phyloP scores from a whole-genome alignment of 2,113 vertebrate species.

The Motacilla tschutschensis region DNA sequence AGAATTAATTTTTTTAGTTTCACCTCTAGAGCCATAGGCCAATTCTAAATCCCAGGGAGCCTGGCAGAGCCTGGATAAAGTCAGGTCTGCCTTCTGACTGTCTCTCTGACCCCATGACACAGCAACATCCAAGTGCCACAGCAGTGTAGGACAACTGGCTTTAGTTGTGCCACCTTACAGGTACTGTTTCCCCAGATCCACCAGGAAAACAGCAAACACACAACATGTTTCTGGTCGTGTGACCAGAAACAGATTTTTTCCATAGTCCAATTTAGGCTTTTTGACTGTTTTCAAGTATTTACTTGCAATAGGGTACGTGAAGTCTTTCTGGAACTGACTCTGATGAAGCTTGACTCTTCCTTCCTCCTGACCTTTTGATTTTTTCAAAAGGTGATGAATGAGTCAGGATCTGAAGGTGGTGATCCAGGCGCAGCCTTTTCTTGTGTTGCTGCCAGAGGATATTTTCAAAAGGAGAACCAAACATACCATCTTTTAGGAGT shows the following conservation, averaged over 20 bases:
- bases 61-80: neutral
- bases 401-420: neutral
- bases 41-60: neutral
- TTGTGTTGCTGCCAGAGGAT: neutral
- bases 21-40: neutral
- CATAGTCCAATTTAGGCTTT: neutral
- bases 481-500: neutral
- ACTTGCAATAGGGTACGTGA: neutral
- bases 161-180: neutral
- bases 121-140: neutral
- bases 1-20: neutral
- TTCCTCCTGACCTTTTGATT: neutral
- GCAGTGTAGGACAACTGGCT: accelerated
- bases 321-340: neutral
- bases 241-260: neutral
- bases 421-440: neutral
- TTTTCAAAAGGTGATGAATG: neutral
- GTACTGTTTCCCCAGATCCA: neutral
- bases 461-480: neutral
- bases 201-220: neutral
- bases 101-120: neutral
- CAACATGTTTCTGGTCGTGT: neutral
- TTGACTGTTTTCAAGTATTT: neutral
- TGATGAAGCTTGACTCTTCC: neutral
- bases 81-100: neutral